Conservation (phyloP, 2,888 invertebrate genomes). For the Argyra leucocephala region DNA sequence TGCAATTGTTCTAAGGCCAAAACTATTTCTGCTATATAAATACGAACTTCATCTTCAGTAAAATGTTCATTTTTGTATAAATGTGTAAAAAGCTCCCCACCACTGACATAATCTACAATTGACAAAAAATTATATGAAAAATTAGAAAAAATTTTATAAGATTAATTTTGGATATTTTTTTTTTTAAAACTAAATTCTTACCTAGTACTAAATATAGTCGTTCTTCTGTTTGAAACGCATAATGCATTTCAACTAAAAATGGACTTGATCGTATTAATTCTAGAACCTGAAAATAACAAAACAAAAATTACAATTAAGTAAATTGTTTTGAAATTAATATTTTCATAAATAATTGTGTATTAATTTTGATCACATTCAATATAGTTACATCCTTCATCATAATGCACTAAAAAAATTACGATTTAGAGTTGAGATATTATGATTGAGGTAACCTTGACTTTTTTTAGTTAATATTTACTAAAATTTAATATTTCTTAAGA, state of each 20-base stretch:
- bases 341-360: no score
- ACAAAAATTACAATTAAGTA: no score
- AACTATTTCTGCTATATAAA: conserved; percentile 94
- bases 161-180: not conserved
- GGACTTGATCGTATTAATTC: conserved; percentile 91
- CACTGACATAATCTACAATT: conserved; percentile 86
- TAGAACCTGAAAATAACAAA: conserved; percentile 59
- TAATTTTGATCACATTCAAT: no score
- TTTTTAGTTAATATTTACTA: no score
- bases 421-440: no score
- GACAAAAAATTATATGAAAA: conserved; percentile 18
- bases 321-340: no score
- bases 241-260: conserved; percentile 92
- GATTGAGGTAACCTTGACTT: no score
- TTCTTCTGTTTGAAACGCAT: conserved; percentile 96
- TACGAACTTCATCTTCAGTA: conserved; percentile 76
- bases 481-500: no score
- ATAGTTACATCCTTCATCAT: no score
- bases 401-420: no score
- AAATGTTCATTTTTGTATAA: conserved; percentile 89
- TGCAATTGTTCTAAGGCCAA: conserved; percentile 91
- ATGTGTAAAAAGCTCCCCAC: conserved; percentile 95
- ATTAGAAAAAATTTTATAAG: not conserved
- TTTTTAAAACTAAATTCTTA: conserved; percentile 43
- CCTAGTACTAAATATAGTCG: conserved; percentile 94